Base-by-base conservation (phyloP, 92 coral and sea anemone species). In the Nematostella vectensis region DNA sequence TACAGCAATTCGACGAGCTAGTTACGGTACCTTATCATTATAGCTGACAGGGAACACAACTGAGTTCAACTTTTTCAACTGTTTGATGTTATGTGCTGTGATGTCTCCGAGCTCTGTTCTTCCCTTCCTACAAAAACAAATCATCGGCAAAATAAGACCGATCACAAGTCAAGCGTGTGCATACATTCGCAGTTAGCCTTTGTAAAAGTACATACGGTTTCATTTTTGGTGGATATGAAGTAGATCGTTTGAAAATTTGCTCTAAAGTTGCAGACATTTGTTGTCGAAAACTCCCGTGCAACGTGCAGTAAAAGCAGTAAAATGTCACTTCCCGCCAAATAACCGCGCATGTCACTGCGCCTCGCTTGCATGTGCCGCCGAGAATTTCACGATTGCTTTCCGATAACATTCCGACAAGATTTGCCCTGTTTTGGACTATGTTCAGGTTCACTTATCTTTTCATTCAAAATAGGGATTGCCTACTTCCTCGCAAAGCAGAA, bases 1-100 rank as follows among this genome's bases (percentile, higher is more conserved):
- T n/a, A n/a, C n/a, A n/a, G n/a, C n/a, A n/a, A n/a, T n/a, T n/a
- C n/a, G n/a, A n/a, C n/a, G n/a, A n/a, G n/a, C n/a, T n/a, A n/a
- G n/a, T n/a, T n/a, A n/a, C n/a, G n/a, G 42, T 63, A 86, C 99
- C 93, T 93, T 93, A 31, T 93, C 99, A 39, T 93, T 93, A 48
- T 93, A 93, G 48, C 96, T 93, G 20, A 93, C 99, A 4, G 99
- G 99, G 31, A 93, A 93, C 53, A 93, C 94, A 29, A 86, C 98
- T 3, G 98, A 91, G 50, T 91, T 91, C 29, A 91, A 70, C 31
- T 85, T 74, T 69, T 88, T 91, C 74, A 91, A 72, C 76, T 91
- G 98, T 74, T 91, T 91, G 76, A 91, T 91, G 87, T 91, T 91
- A 48, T 91, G 98, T 3, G 85, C 93, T 16, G 98, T 91, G 1